These are phyloP conservation scores for Himalopsyche tibetana DNA, from an alignment of 2,888 invertebrate species.

Conservation along the genomic window DNA sequence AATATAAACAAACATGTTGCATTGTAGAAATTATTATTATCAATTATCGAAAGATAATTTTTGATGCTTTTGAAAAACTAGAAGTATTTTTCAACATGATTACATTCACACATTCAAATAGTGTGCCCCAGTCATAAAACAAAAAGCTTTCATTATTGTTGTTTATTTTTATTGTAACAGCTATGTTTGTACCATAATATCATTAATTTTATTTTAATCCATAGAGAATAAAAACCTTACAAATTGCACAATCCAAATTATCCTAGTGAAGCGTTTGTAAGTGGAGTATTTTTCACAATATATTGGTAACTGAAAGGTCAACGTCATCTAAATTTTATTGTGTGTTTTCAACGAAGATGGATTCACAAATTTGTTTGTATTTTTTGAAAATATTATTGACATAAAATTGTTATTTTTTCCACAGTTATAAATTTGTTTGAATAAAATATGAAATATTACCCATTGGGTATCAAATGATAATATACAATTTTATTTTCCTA, in stretches of 20 bases:
- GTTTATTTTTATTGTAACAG: conserved; percentile 18
- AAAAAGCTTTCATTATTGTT: conserved; percentile 4
- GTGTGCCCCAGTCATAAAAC: conserved; percentile 3
- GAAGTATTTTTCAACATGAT: background rate
- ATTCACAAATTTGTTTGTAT: conserved; percentile 25
- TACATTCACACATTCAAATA: background rate
- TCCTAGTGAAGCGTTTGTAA: background rate
- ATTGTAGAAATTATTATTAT: background rate
- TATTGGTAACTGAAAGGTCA: background rate
- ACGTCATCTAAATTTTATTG: background rate
- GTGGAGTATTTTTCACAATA: background rate
- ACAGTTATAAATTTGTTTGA: conserved; percentile 41
- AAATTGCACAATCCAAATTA: background rate
- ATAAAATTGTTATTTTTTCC: conserved; percentile 39
- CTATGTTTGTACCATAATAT: background rate
- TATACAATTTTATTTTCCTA: background rate
- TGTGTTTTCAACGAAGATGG: background rate
- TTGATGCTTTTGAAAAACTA: background rate
- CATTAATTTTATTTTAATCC: background rate
- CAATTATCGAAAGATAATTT: background rate
- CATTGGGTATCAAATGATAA: conserved; percentile 13
- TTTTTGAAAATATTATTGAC: conserved; percentile 24
- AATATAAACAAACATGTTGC: background rate
- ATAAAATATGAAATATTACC: conserved; percentile 20
- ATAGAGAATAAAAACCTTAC: background rate